Evolutionary conservation across 2,888 invertebrate genomes (phyloP), one percentile per base, ranked within the genome.

Genomic region (Tenthredo livida): DNA sequence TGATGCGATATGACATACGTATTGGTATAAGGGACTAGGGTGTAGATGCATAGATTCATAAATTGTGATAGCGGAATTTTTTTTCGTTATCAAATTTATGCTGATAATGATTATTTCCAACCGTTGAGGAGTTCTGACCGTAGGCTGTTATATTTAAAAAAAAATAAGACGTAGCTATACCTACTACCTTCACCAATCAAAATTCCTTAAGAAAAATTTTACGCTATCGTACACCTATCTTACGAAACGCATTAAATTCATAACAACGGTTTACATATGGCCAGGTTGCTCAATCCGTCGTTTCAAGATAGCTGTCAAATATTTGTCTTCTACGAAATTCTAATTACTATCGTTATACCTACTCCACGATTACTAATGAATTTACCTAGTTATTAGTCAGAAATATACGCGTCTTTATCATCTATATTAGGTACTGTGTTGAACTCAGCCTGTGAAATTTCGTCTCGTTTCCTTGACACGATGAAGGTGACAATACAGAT

Each of bases 171-270:
- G 25, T 61, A 12, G n/a, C 7, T 7, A 1, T n/a, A 50, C 37
- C 37, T 17, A 50, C 43, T 17, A 50, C 7, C 37, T 17, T 17
- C 43, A 25, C 61, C 25, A 12, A 61, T 61, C 61, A 12, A 61
- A 61, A 61, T 61, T 61, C 25, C 61, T 25, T 3, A 17, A 33
- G 70, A 33, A 37, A 7, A 37, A 7, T 70, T 1, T 70, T 33
- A 9, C 40, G 21, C 43, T n/a, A 43, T 40, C 29, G 17, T 15
- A 33, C 2, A 6, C n/a, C 2, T 29, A 29, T 2, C 29, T 73
- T 73, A 40, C 72, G 43, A 73, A 73, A 73, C n/a, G 40, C 43
- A 43, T 73, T 73, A 73, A 43, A 73, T 73, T n/a, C 72, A 43
- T 73, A 43, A 43, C 72, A 73, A 40, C 40, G 40, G 67, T 67